phyloP scores from a whole-genome alignment of 2,113 vertebrate genomes.

The Prunella fulvescens region DNA sequence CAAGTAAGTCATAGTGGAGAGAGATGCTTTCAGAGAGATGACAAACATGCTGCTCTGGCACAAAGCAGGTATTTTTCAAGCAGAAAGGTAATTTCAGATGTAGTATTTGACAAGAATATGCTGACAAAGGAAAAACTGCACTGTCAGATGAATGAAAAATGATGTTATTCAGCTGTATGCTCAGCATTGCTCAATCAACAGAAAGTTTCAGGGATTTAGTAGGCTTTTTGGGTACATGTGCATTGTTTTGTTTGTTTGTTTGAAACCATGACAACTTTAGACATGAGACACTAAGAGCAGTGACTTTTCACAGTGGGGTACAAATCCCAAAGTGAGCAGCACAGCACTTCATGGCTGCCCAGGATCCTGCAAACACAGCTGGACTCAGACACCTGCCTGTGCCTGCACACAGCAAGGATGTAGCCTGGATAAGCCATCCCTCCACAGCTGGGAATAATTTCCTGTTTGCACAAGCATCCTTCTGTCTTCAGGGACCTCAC shows the following conservation, averaged over 20 bases:
- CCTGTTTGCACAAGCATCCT: background rate
- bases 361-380: background rate
- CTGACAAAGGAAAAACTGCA: background rate
- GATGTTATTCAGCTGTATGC: background rate
- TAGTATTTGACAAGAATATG: background rate
- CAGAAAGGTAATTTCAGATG: background rate
- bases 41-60: background rate
- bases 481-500: background rate
- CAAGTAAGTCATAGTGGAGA: background rate
- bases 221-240: background rate
- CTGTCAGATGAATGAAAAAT: slow-evolving; percentile 12
- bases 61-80: background rate
- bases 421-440: background rate
- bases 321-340: background rate
- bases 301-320: background rate
- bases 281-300: background rate
- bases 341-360: background rate
- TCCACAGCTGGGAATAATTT: background rate
- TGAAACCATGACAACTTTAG: background rate
- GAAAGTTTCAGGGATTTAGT: background rate
- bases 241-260: background rate
- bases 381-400: background rate
- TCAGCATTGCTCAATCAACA: background rate
- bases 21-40: background rate
- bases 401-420: background rate